phyloP scores from a whole-genome alignment of 2,888 invertebrate genomes.

The Ecdyonurus torrentis region DNA sequence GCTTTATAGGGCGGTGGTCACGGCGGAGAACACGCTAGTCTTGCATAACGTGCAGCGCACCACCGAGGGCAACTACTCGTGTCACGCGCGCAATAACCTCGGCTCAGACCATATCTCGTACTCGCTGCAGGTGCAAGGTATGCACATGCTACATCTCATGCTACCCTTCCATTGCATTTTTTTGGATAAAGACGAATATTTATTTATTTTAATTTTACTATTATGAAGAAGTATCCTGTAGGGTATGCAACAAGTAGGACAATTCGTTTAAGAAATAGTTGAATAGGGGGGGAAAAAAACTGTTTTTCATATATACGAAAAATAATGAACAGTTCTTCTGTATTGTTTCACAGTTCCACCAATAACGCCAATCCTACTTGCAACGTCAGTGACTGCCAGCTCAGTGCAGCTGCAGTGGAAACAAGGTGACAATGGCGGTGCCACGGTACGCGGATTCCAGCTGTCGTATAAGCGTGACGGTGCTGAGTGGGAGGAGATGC shows the following conservation, averaged over 20 bases:
- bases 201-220: too few relatives aligned
- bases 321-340: too few relatives aligned
- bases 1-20: slow-evolving; percentile 25
- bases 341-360: slow-evolving; percentile 48
- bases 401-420: slow-evolving; percentile 37
- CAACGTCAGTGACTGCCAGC: slow-evolving; percentile 31
- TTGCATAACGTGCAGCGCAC: slow-evolving; percentile 32
- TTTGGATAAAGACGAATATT: too few relatives aligned
- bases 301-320: too few relatives aligned
- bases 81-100: slow-evolving; percentile 31
- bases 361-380: slow-evolving; percentile 32
- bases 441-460: slow-evolving; percentile 34
- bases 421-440: slow-evolving; percentile 35
- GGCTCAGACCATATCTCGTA: slow-evolving; percentile 35
- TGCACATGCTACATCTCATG: too few relatives aligned
- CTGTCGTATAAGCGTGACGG: slow-evolving; percentile 30
- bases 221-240: too few relatives aligned
- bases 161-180: too few relatives aligned
- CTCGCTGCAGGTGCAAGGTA: slow-evolving; percentile 35
- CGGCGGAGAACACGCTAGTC: slow-evolving; percentile 31
- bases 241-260: too few relatives aligned
- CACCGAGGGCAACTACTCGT: slow-evolving; percentile 38
- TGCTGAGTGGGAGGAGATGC: slow-evolving; percentile 37
- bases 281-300: too few relatives aligned
- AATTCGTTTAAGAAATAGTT: too few relatives aligned